A percentile compares a stretch with the other conserved stretches of the same genome.
These are phyloP conservation scores for Hydraecia micacea DNA, from an alignment of 2,888 invertebrate species.

Conservation along the genomic window DNA sequence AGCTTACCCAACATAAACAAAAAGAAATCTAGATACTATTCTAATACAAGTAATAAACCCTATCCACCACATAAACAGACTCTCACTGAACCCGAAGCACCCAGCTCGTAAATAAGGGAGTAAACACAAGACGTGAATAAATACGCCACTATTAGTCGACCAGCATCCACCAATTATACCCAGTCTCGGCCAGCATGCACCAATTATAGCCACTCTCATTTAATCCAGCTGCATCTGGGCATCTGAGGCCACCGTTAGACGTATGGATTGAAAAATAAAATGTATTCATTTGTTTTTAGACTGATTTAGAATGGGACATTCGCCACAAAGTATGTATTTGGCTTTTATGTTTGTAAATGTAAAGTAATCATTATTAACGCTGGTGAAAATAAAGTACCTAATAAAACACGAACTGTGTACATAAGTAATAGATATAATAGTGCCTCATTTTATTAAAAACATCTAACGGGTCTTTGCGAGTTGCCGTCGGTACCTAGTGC, in stretches of 20 bases:
- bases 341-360: background rate
- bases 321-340: background rate
- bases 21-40: background rate
- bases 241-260: constrained; percentile 71
- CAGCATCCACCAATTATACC: constrained; percentile 77
- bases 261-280: constrained; percentile 62
- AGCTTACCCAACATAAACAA: background rate
- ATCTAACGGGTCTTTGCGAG: no score
- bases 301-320: constrained; percentile 15
- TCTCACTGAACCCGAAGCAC: constrained; percentile 27
- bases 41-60: background rate
- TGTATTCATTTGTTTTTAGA: constrained; percentile 35
- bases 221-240: constrained; percentile 79
- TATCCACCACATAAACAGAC: background rate
- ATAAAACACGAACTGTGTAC: no score
- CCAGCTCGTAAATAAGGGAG: constrained; percentile 57
- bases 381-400: background rate
- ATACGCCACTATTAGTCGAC: constrained; percentile 77
- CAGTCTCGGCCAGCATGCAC: constrained; percentile 67
- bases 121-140: constrained; percentile 74
- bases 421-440: no score
- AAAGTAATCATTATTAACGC: background rate
- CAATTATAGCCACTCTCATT: constrained; percentile 79
- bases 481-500: no score
- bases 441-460: no score